These are phyloP conservation scores for Falco biarmicus DNA, from an alignment of 2,797 vertebrate species.

Conservation along the genomic window DNA sequence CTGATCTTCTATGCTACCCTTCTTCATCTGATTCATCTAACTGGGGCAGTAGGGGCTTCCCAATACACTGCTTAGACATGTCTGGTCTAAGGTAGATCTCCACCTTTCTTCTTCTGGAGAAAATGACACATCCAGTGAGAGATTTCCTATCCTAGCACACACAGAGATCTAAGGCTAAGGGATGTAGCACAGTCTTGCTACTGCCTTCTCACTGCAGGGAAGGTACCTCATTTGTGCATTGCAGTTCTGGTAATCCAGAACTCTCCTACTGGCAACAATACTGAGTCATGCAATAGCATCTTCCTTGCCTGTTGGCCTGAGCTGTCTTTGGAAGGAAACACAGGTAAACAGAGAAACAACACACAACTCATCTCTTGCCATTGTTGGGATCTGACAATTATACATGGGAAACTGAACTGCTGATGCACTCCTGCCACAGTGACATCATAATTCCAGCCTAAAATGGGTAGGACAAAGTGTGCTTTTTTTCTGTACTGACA, in stretches of 20 bases:
- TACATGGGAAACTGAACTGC: not conserved
- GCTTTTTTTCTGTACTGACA: not conserved
- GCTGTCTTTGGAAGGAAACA: not conserved
- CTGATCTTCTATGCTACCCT: not conserved
- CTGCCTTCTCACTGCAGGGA: not conserved
- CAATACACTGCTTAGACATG: not conserved
- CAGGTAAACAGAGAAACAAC: rapidly evolving
- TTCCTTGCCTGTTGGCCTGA: not conserved
- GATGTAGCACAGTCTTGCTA: not conserved
- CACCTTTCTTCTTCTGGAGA: not conserved
- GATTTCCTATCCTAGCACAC: not conserved
- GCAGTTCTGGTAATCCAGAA: not conserved
- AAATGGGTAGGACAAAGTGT: not conserved
- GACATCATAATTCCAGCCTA: not conserved
- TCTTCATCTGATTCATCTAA: not conserved
- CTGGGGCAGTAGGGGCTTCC: not conserved
- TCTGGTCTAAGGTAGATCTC: not conserved
- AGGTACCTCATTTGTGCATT: not conserved
- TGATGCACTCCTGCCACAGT: not conserved
- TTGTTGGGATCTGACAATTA: not conserved
- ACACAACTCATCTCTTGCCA: not conserved
- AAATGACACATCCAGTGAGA: not conserved
- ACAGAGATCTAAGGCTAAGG: not conserved
- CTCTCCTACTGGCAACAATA: not conserved
- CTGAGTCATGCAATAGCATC: not conserved